Evolutionary conservation across 1,140 invertebrate genomes (phyloP).

Genomic region (Eriocheir sinensis): DNA sequence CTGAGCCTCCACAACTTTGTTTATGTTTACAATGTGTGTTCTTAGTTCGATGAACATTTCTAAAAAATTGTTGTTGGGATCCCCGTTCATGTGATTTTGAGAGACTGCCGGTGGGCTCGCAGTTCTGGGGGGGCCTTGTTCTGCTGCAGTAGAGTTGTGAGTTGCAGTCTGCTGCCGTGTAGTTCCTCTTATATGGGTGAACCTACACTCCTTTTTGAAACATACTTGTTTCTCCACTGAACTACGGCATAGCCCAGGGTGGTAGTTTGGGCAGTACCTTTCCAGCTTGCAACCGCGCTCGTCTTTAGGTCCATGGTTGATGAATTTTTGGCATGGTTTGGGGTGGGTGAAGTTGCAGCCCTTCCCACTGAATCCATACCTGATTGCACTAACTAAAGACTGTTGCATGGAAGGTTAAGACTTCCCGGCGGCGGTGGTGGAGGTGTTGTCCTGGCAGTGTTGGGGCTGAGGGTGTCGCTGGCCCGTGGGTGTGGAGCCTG

Average conservation of each 20-base stretch:
- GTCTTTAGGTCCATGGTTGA: neutral
- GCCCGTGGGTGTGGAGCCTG: too few species aligned
- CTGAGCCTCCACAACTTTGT: conserved; percentile 23
- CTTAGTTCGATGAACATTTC: neutral
- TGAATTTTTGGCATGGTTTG: too few species aligned
- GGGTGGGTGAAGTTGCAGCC: too few species aligned
- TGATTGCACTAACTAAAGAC: too few species aligned
- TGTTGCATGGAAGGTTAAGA: too few species aligned
- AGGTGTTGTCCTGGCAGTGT: too few species aligned
- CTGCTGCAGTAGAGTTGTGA: neutral
- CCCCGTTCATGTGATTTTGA: neutral
- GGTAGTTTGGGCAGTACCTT: neutral
- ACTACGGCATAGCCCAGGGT: neutral
- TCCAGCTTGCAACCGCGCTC: too few species aligned
- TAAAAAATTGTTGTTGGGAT: conserved; percentile 6
- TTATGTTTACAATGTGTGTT: neutral
- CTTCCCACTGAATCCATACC: too few species aligned
- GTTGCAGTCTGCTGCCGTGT: neutral
- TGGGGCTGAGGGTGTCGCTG: too few species aligned
- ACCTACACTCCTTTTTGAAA: neutral
- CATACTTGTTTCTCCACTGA: neutral
- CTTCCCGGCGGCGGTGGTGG: too few species aligned
- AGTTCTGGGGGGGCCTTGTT: neutral
- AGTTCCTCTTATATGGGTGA: neutral
- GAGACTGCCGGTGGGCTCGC: neutral